A percentile compares a stretch with the other conserved stretches of the same genome.
Conservation (phyloP, 2,113 vertebrate genomes). For the Dicerorhinus sumatrensis region DNA sequence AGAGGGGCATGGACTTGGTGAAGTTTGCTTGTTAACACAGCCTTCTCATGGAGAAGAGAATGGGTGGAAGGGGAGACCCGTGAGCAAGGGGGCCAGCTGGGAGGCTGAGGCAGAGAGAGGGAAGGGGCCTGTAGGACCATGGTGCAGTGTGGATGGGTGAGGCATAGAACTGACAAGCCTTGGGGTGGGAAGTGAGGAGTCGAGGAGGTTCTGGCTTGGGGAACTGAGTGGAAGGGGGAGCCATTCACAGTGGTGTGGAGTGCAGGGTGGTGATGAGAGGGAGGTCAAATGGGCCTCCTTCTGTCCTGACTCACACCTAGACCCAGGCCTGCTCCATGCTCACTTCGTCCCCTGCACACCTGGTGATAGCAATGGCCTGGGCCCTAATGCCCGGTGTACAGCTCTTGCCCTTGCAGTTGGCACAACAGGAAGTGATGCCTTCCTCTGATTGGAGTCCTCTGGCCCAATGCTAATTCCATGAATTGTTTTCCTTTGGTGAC, state of each 20-base stretch:
- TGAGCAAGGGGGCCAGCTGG: not conserved
- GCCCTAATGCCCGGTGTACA: too few relatives aligned
- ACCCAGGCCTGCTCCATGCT: not conserved
- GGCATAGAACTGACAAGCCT: not conserved
- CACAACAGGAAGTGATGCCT: too few relatives aligned
- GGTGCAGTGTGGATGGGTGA: too few relatives aligned
- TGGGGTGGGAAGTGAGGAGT: not conserved
- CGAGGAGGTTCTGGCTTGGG: not conserved
- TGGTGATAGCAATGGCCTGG: not conserved
- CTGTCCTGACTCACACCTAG: not conserved
- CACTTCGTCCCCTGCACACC: not conserved
- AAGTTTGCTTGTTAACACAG: not conserved
- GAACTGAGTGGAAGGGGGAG: not conserved
- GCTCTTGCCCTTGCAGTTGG: too few relatives aligned
- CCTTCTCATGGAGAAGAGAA: not conserved
- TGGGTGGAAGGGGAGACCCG: not conserved
- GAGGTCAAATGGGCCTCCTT: not conserved
- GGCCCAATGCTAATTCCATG: too few relatives aligned
- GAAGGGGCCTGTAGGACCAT: not conserved
- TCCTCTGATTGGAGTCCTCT: too few relatives aligned
- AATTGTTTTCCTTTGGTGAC: too few relatives aligned
- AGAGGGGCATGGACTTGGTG: not conserved
- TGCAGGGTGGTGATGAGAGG: not conserved
- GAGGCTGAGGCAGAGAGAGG: not conserved
- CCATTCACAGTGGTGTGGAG: not conserved